Percentiles rank a stretch among this genome's conserved stretches.
Conservation (phyloP, 2,797 vertebrate species). For the Tenualosa ilisha region DNA sequence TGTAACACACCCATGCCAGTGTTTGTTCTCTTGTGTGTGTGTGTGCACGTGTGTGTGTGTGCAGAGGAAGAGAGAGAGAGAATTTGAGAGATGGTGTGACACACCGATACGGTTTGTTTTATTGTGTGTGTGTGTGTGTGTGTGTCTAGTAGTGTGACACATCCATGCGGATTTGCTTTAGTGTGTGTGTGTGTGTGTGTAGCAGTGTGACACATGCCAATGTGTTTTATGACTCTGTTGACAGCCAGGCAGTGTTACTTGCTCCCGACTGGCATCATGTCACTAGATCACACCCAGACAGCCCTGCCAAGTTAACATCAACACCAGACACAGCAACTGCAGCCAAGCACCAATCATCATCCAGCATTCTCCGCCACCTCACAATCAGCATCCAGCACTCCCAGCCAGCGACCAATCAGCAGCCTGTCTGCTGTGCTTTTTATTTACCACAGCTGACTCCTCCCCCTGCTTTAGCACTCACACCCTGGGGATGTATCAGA, state of each 20-base stretch:
- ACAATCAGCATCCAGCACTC: slow-evolving; percentile 48
- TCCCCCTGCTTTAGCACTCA: not conserved
- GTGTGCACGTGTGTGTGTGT: too few species aligned
- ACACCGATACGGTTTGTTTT: not conserved
- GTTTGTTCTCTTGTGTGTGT: too few species aligned
- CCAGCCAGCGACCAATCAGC: not conserved
- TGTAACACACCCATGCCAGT: not conserved
- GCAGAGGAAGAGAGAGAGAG: not conserved
- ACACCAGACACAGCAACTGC: not conserved
- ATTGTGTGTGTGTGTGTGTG: not conserved
- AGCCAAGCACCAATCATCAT: too few species aligned
- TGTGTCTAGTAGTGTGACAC: not conserved
- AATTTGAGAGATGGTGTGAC: not conserved
- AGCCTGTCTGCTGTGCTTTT: not conserved
- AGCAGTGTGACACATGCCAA: not conserved
- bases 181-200: not conserved
- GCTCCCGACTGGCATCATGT: slow-evolving; percentile 44
- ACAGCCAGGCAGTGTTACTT: slow-evolving; percentile 57
- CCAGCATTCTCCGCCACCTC: not conserved
- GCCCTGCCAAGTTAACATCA: slow-evolving; percentile 20
- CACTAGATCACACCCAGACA: slow-evolving; percentile 58
- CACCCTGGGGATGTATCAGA: not conserved
- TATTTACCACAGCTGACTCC: too few species aligned
- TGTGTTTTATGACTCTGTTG: slow-evolving; percentile 53
- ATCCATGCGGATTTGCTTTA: too few species aligned